Percentiles rank a stretch among this genome's conserved stretches.
These are phyloP conservation scores for Orbicella faveolata DNA, from an alignment of 64 coral and sea anemone genomes.

Conservation along the genomic window DNA sequence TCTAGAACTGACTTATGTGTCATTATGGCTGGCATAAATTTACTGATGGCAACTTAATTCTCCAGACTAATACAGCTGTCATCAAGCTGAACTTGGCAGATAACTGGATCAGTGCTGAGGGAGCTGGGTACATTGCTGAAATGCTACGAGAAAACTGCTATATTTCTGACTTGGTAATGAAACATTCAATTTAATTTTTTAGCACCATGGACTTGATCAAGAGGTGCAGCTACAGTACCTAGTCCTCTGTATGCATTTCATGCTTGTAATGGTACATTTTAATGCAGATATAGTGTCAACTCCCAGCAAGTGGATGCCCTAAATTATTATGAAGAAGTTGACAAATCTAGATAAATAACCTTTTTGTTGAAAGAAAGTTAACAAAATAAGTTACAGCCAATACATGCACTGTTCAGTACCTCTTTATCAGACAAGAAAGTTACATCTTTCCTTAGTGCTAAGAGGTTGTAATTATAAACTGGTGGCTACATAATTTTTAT, in stretches of 20 bases:
- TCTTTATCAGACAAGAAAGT: no score
- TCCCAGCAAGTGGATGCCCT: no score
- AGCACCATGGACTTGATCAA: not conserved
- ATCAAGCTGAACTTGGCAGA: slow-evolving; percentile 86
- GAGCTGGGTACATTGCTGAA: slow-evolving; percentile 86
- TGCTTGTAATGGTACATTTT: no score
- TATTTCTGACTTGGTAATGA: slow-evolving; percentile 79
- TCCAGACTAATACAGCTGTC: slow-evolving; percentile 86
- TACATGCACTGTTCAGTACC: no score
- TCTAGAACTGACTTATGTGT: not conserved
- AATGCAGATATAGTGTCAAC: no score
- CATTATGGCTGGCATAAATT: not conserved
- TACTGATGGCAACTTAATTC: not conserved
- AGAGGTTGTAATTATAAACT: not conserved
- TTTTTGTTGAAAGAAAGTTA: no score
- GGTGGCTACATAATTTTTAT: not conserved
- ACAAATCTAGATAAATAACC: no score
- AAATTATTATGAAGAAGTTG: no score
- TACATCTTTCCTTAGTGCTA: no score
- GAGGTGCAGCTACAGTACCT: not conserved
- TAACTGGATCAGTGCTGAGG: slow-evolving; percentile 85
- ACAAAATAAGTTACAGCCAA: no score
- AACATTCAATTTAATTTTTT: not conserved
- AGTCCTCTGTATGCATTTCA: no score
- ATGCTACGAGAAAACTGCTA: slow-evolving; percentile 99